Evolutionary conservation across 2,797 vertebrate genomes (phyloP), one percentile per base, ranked within the genome.

Genomic region (Bradypodion ventrale): DNA sequence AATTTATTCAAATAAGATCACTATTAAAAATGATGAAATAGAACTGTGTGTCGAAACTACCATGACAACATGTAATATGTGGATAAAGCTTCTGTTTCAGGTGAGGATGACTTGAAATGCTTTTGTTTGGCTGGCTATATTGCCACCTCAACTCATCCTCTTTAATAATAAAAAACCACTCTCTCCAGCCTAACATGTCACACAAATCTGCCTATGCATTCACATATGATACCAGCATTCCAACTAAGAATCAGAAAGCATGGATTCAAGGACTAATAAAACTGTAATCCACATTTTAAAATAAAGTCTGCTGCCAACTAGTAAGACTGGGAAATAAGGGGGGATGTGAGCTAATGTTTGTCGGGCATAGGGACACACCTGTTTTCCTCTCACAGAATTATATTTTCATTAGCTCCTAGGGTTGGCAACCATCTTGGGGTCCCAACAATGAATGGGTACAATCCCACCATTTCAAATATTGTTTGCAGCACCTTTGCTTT

Each of bases 211-310:
- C 13, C 68, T 44, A 66, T 65, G 68, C 80, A 0, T 70, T 49
- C 89, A 83, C 44, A 91, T n/a, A 40, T 46, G 80, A 46, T 52
- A 63, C 44, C 87, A 90, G 91, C 87, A 80, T 87, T 75, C 85
- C 84, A 66, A 16, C 44, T 80, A 52, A 87, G 56, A 87, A 75
- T 44, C 80, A 89, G 84, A 35, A 86, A 0, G 42, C 60, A 23
- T 7, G 49, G 85, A 44, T 73, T 29, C 56, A 83, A 88, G 85
- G 70, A 84, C 75, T 80, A 93, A 89, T 21, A 87, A 75, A 75
- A 70, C 40, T 25, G 87, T 29, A 72, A 52, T 49, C 2, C 32
- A 13, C 23, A 29, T 49, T 25, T 65, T 79, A 78, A 84, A 78
- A 62, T n/a, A 46, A 40, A 23, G 37, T 32, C 60, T 35, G 37